Percentiles rank a stretch among this genome's conserved stretches.
Conservation (phyloP, 2,888 invertebrate species). For the Lepeophtheirus nordmannii region DNA sequence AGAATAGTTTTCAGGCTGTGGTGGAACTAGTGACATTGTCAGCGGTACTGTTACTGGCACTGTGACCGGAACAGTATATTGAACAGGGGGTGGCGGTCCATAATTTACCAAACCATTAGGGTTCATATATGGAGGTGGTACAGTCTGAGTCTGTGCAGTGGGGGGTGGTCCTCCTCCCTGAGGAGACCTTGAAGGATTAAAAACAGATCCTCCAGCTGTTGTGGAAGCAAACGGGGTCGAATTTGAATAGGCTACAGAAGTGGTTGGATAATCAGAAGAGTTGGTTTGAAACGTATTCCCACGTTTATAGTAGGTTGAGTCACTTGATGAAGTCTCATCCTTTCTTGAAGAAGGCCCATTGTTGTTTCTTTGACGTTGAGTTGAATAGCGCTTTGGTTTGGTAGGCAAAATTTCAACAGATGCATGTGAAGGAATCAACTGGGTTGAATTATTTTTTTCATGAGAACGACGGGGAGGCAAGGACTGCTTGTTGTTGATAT, state of each 20-base stretch:
- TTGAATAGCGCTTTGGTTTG: slow-evolving; percentile 51
- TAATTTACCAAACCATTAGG: slow-evolving; percentile 11
- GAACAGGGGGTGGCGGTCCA: slow-evolving; percentile 11
- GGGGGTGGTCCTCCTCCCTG: neutral
- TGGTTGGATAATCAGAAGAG: neutral
- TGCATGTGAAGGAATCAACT: too few relatives aligned
- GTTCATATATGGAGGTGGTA: slow-evolving; percentile 6
- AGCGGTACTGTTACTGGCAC: slow-evolving; percentile 13
- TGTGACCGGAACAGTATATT: slow-evolving; percentile 18
- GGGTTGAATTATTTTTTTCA: neutral
- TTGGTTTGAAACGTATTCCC: neutral
- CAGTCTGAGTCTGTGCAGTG: neutral
- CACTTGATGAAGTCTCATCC: neutral
- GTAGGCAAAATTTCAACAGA: neutral
- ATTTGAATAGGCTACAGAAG: neutral
- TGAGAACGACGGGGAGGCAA: neutral
- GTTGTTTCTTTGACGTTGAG: slow-evolving; percentile 43
- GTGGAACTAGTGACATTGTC: slow-evolving; percentile 25
- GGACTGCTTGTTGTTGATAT: neutral
- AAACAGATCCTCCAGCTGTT: neutral
- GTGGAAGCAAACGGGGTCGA: neutral
- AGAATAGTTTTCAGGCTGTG: slow-evolving; percentile 28
- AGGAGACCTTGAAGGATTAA: too few relatives aligned
- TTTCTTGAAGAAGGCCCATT: neutral
- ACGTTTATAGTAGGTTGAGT: slow-evolving; percentile 7